Evolutionary conservation across 2,113 vertebrate species (phyloP), one percentile per base, ranked within the genome.

Genomic region (Varanus salvator): DNA sequence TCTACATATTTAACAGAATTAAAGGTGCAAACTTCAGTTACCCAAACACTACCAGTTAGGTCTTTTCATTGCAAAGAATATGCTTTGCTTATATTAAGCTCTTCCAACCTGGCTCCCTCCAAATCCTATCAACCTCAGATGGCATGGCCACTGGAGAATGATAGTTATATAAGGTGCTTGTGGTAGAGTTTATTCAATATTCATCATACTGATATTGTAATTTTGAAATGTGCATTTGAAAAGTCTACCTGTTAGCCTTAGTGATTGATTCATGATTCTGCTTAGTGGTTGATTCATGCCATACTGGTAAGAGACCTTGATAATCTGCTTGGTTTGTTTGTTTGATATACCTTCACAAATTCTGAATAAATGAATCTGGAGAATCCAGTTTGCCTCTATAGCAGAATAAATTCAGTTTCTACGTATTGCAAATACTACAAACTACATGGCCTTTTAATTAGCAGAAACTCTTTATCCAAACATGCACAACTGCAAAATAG

Each of bases 401-500:
- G 93, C 81, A 21, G 29, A 69, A 6, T 14, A 71, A 85, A 87
- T 64, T n/a, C 25, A 84, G 89, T 90, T 84, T 94, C 87, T 27
- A 29, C 86, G 89, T 91, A 17, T 19, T 72, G 87, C 94, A 88
- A 93, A 93, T 89, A 23, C 27, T 90, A 6, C 78, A 91, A 93
- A 25, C 91, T 92, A 86, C 88, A 60, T 91, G 94, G 92, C 90
- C 92, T 95, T 60, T 77, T 48, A 95, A 94, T 94, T 94, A 95
- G 91, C 87, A 52, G 72, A 92, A 78, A 80, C 90, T 96, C 90
- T 54, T 88, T 94, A 93, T 90, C 86, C 92, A 91, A 71, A 95
- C 92, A 95, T 96, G 93, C 90, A 95, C 96, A 91, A 90, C 89
- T 82, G 25, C 89, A 94, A 87, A 90, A 93, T 92, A 94, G 89